Evolutionary conservation across 2,888 invertebrate species (phyloP), one percentile per base, ranked within the genome.

Genomic region (Xanthorhoe spadicearia): DNA sequence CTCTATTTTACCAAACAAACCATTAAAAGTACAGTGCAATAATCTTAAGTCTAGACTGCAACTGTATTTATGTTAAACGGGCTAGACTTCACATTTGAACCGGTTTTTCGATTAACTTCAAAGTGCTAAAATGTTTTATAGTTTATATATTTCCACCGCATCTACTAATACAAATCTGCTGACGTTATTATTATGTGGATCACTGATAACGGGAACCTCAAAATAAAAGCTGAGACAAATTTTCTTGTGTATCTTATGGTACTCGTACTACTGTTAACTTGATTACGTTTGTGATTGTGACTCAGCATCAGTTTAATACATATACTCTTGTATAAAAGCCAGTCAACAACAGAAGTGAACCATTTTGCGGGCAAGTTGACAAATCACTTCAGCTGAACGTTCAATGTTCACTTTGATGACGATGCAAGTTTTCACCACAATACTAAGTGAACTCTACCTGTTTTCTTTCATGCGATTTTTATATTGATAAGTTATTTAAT

Each of bases 361-460:
- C 48, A 59, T 38, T 50, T 60, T 46, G 19, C 28, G 13, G 17
- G 32, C 46, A 51, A 59, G 64, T 65, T 65, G 60, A 65, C 61
- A 61, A 52, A 65, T 61, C 64, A 60, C 64, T 65, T 65, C 28
- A 60, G 13, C 56, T 43, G 50, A 55, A 60, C 18, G 43, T 17
- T 19, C 23, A 1, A 49, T 18, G 38, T 13, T 55, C 28, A 19
- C 46, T 46, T 17, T 32, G 10, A 56, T 65, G 65, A 65, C 23
- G 10, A 7, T 52, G 65, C 59, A 60, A 5, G n/a, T 32, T 51
- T 60, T 52, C 32, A 38, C 35, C 38, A 13, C 38, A 38, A 4
- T 23, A 4, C 23, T 23, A 23, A 4, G 23, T 23, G 38, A 38
- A 32, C 8, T 32, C 32, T n/a, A n/a, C n/a, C 8, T 32, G 32